Evolutionary conservation across 2,797 vertebrate species (phyloP).

Genomic region (Melanotaenia nigrans): DNA sequence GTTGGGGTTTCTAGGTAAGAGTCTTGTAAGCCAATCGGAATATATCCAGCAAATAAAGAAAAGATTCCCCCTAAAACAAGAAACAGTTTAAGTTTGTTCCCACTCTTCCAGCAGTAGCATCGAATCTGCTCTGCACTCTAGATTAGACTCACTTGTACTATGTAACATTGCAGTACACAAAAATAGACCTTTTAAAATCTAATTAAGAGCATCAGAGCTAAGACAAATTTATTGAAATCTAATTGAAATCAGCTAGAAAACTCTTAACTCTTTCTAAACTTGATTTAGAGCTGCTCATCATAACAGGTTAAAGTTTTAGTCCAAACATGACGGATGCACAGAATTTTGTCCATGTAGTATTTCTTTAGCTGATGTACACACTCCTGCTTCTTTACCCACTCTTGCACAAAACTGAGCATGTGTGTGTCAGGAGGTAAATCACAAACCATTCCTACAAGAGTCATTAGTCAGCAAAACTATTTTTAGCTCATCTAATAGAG

Average conservation of each 20-base stretch:
- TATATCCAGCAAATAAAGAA: too few species aligned
- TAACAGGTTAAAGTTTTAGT: background rate
- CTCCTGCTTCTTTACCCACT: background rate
- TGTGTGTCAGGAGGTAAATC: background rate
- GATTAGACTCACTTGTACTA: background rate
- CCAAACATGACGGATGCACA: background rate
- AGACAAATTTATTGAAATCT: background rate
- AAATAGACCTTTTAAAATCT: background rate
- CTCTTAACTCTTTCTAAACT: background rate
- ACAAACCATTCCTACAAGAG: conserved; percentile 12
- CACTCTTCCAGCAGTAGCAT: background rate
- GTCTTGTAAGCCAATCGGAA: too few species aligned
- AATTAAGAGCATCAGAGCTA: background rate
- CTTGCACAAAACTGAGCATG: background rate
- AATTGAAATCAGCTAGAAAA: background rate
- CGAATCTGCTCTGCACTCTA: background rate
- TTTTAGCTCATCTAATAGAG: conserved; percentile 6
- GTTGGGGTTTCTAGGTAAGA: too few species aligned
- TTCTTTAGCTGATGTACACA: background rate
- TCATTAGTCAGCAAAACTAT: conserved; percentile 28
- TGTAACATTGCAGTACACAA: background rate
- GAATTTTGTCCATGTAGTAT: background rate
- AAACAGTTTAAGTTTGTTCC: background rate
- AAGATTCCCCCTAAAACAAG: background rate
- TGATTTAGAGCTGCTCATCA: background rate